Conservation (phyloP, 2,113 vertebrate species). For the Zapornia atra region DNA sequence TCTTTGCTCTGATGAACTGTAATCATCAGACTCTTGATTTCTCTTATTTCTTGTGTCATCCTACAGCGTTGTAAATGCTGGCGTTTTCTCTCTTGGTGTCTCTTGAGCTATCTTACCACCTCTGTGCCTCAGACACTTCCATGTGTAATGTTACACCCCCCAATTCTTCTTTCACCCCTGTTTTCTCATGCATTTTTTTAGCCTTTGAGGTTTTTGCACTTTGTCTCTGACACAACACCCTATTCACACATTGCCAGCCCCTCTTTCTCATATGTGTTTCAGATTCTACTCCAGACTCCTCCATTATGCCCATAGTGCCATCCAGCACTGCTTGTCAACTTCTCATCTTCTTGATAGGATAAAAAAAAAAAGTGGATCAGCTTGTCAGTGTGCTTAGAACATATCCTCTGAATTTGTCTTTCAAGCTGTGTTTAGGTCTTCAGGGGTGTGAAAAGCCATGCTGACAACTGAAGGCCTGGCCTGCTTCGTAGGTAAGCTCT, state of each 20-base stretch:
- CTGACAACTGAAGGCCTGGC: not conserved
- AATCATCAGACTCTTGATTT: not conserved
- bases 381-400: not conserved
- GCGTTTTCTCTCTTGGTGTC: not conserved
- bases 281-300: not conserved
- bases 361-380: not conserved
- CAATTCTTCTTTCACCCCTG: not conserved
- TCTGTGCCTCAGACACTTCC: not conserved
- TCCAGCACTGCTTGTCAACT: not conserved
- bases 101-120: not conserved
- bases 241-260: rapidly evolving
- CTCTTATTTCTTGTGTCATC: not conserved
- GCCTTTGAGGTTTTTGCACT: not conserved
- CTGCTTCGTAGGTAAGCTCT: not conserved
- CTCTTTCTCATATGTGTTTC: not conserved
- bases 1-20: not conserved
- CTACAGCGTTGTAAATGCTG: not conserved
- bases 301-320: not conserved
- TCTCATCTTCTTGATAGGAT: not conserved
- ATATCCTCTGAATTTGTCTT: not conserved
- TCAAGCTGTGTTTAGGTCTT: not conserved
- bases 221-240: not conserved
- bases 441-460: not conserved
- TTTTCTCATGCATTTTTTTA: not conserved
- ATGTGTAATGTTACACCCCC: not conserved